phyloP scores from a whole-genome alignment of 1,140 invertebrate genomes.

The Procambarus clarkii region DNA sequence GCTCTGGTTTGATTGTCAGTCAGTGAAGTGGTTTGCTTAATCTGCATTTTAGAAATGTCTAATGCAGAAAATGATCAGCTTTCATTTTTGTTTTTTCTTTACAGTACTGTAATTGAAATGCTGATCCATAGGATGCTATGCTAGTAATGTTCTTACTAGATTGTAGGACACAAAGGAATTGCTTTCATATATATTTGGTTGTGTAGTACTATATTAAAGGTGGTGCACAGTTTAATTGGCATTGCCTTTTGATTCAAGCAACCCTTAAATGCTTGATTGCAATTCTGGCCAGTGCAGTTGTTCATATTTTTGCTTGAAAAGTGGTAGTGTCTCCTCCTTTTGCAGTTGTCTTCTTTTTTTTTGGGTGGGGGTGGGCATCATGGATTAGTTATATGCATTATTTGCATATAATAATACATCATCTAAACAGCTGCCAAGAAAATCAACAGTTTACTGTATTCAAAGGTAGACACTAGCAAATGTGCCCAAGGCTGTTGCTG shows the following conservation, averaged over 20 bases:
- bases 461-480: not conserved
- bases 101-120: not conserved
- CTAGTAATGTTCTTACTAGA: not conserved
- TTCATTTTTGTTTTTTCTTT: not conserved
- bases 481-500: constrained; percentile 10
- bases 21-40: not conserved
- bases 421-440: not conserved
- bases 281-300: not conserved
- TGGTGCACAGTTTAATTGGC: not conserved
- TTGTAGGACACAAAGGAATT: not conserved
- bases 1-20: not conserved
- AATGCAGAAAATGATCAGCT: not conserved
- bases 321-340: not conserved
- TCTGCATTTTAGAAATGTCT: not conserved
- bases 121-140: not conserved
- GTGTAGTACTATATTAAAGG: not conserved
- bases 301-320: not conserved
- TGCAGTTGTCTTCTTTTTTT: not conserved
- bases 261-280: not conserved
- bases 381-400: not conserved
- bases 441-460: not conserved
- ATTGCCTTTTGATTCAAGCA: not conserved
- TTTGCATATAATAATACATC: not conserved
- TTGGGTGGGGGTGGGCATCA: not conserved
- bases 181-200: not conserved